Evolutionary conservation across 1,140 invertebrate genomes (phyloP).

Genomic region (Araneus ventricosus): DNA sequence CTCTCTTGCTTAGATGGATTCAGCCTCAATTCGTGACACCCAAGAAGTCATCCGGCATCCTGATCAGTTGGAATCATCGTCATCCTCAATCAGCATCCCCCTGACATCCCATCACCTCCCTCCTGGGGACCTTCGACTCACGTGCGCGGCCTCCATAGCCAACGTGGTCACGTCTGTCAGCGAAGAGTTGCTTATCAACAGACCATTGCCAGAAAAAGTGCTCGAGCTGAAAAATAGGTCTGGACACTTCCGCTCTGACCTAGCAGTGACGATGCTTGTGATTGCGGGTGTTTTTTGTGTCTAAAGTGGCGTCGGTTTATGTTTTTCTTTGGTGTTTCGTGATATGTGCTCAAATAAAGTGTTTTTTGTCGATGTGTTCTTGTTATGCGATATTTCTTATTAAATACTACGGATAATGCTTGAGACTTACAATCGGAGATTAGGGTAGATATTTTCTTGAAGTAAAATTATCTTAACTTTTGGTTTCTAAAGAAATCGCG

Average conservation of each 20-base stretch:
- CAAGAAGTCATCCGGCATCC: conserved; percentile 54
- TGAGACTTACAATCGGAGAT: too few relatives aligned
- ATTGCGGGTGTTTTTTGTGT: not conserved
- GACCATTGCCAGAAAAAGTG: conserved; percentile 48
- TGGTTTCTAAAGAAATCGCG: too few relatives aligned
- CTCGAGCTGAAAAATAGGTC: conserved; percentile 50
- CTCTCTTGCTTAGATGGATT: conserved; percentile 38
- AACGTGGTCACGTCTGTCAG: conserved; percentile 58
- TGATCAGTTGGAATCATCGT: conserved; percentile 65
- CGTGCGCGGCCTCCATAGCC: conserved; percentile 66
- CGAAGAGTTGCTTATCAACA: conserved; percentile 49
- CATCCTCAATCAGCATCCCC: conserved; percentile 53
- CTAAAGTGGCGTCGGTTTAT: not conserved
- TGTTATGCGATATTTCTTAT: too few relatives aligned
- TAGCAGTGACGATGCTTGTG: not conserved
- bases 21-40: not conserved
- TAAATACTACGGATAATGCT: too few relatives aligned
- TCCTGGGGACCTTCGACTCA: conserved; percentile 35
- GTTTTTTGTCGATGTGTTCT: not conserved
- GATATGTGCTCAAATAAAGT: conserved; percentile 21
- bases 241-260: too few relatives aligned
- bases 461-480: too few relatives aligned
- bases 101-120: conserved; percentile 44
- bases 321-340: not conserved
- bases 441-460: too few relatives aligned